Conservation (phyloP, 2,888 invertebrate species). For the Yponomeuta plumbellus region DNA sequence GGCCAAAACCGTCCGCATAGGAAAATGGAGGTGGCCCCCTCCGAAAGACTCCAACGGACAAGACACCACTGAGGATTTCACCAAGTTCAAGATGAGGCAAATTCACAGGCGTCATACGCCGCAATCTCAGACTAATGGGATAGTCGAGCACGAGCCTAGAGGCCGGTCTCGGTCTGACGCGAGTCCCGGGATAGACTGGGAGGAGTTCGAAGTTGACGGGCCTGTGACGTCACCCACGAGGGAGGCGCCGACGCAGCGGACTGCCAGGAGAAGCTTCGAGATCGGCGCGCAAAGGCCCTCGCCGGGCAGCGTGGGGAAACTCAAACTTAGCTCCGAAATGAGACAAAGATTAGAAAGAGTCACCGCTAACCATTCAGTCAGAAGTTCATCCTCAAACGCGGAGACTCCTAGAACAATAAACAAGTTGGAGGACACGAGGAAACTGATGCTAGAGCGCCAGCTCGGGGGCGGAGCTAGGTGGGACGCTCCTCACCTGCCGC, state of each 20-base stretch:
- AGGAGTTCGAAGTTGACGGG: constrained; percentile 87
- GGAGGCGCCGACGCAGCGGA: constrained; percentile 60
- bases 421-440: constrained; percentile 90
- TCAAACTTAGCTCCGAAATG: constrained; percentile 95
- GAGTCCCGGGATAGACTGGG: constrained; percentile 85
- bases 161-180: constrained; percentile 64
- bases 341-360: constrained; percentile 91
- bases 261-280: constrained; percentile 81
- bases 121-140: constrained; percentile 71
- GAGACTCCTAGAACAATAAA: constrained; percentile 85
- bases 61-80: constrained; percentile 86
- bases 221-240: constrained; percentile 51
- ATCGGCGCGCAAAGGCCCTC: constrained; percentile 88
- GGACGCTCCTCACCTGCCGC: constrained; percentile 79
- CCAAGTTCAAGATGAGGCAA: constrained; percentile 92
- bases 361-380: constrained; percentile 90
- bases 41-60: constrained; percentile 82
- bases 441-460: constrained; percentile 90
- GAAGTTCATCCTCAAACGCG: constrained; percentile 82
- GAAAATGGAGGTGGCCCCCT: constrained; percentile 98
- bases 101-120: constrained; percentile 88
- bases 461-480: constrained; percentile 81
- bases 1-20: constrained; percentile 95
- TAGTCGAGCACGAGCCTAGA: constrained; percentile 55
- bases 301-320: constrained; percentile 92